Conservation (phyloP, 2,888 invertebrate species). For the Chloromyia formosa region DNA sequence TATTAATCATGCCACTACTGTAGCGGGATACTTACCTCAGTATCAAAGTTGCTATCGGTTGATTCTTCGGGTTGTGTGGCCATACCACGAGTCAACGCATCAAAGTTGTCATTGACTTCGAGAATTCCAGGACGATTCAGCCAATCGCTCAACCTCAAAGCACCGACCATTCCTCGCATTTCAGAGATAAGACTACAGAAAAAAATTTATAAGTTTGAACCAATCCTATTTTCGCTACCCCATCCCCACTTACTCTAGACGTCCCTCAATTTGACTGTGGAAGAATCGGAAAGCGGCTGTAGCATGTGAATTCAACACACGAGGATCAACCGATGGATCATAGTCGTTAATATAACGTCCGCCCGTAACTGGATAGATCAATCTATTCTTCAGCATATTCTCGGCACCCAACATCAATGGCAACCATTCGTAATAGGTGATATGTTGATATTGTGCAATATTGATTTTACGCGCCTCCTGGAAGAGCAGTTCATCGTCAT, state of each 20-base stretch:
- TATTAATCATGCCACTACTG: no score
- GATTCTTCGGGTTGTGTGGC: conserved; percentile 79
- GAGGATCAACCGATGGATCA: conserved; percentile 67
- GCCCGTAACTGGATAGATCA: conserved; percentile 59
- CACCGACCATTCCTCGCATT: conserved; percentile 61
- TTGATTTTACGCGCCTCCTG: conserved; percentile 66
- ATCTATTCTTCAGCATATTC: conserved; percentile 63
- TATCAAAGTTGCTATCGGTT: conserved; percentile 80
- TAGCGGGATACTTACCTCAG: conserved; percentile 56
- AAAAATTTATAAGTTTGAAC: conserved; percentile 33
- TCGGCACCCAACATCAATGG: conserved; percentile 65
- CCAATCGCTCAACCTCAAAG: conserved; percentile 66
- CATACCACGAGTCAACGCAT: conserved; percentile 78
- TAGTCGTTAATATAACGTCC: conserved; percentile 65
- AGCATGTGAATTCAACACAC: conserved; percentile 71
- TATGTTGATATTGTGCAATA: conserved; percentile 66
- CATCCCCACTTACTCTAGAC: conserved; percentile 64
- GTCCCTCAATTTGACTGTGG: conserved; percentile 69
- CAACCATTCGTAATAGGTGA: conserved; percentile 67
- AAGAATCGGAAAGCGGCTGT: conserved; percentile 73
- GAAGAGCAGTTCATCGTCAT: conserved; percentile 66
- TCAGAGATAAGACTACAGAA: conserved; percentile 64
- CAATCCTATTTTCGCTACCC: no score
- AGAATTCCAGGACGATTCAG: conserved; percentile 67
- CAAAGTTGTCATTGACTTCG: conserved; percentile 69